Base-by-base conservation (phyloP, 2,113 vertebrate genomes). In the Falco punctatus region DNA sequence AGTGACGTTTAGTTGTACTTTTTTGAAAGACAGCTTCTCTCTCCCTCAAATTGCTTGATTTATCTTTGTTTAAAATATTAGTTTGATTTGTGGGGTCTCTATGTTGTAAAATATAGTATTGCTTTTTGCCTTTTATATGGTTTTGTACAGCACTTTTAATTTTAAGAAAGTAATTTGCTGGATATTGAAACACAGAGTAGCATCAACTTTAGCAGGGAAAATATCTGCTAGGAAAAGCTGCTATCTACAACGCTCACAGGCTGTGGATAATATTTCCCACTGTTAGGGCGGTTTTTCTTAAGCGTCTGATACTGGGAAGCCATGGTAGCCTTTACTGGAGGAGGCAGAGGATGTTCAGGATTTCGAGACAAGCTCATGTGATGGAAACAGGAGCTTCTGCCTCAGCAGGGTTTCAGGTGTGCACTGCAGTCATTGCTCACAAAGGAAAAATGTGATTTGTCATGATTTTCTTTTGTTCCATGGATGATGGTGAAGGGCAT, bases 121-220 rank as follows among this genome's bases (percentile, higher is more conserved):
- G 14, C 18, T 93, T 88, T 54, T 54, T 92, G 28, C 22, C 38
- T 91, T 77, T 71, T 38, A 91, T 70, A 82, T 79, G 33, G 70
- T 59, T 86, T 44, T 59, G 46, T 38, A 75, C 35, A 40, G 27
- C 48, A 67, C 86, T 72, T 84, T 88, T 70, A 6, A 82, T 92
- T 87, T 81, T 67, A 71, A 88, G 72, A 80, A 73, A 58, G 42
- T 49, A 86, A 74, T 82, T 90, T 5, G 19, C 58, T 90, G n/a
- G 44, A 86, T 64, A 32, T 33, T 82, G 69, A 96, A 92, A 88
- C 42, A 64, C 13, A n/a, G 83, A 71, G 61, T 35, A 74, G 65
- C 33, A 59, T 92, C 85, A 91, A 26, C 57, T 81, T 86, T 71
- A 58, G 61, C 73, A 82, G 55, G 80, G 92, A 57, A 94, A 94